A percentile compares a stretch with the other conserved stretches of the same genome.
Evolutionary conservation across 2,888 invertebrate species (phyloP).

Genomic region (Acanthopleura granulata): DNA sequence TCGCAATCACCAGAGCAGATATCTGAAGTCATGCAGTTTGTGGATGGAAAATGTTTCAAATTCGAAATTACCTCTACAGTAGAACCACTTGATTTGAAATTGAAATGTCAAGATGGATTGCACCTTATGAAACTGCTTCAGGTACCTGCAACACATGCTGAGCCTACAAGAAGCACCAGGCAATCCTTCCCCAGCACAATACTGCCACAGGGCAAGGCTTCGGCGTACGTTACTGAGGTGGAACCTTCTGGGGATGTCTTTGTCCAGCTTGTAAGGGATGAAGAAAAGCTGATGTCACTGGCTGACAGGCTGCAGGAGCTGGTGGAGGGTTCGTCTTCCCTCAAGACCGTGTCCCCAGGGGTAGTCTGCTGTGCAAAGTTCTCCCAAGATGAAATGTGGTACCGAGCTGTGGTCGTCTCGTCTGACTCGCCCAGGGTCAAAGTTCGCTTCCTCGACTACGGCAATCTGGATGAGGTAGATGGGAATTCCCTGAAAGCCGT

Average conservation of each 20-base stretch:
- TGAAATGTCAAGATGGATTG: neutral
- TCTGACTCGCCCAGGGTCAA: conserved; percentile 28
- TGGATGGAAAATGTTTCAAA: neutral
- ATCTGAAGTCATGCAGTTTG: conserved; percentile 2
- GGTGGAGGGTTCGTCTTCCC: neutral
- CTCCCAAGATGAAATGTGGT: conserved; percentile 54
- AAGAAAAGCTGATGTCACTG: conserved; percentile 38
- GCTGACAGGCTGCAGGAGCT: conserved; percentile 32
- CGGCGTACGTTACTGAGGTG: conserved; percentile 41
- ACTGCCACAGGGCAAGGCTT: conserved; percentile 20
- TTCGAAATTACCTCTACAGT: neutral
- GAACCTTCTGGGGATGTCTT: conserved; percentile 44
- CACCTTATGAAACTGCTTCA: neutral
- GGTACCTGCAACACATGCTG: neutral
- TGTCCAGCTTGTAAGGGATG: conserved; percentile 38
- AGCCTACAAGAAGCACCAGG: neutral
- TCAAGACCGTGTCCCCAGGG: conserved; percentile 28
- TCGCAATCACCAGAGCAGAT: neutral
- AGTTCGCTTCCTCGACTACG: conserved; percentile 65
- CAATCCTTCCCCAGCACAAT: neutral
- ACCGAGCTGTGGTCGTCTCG: conserved; percentile 46
- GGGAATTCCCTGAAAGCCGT: conserved; percentile 43
- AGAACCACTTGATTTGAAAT: conserved; percentile 3
- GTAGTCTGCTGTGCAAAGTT: conserved; percentile 49
- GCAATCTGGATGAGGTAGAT: conserved; percentile 55